Base-by-base conservation (phyloP, 1,140 invertebrate genomes). In the Drosophila prosaltans region DNA sequence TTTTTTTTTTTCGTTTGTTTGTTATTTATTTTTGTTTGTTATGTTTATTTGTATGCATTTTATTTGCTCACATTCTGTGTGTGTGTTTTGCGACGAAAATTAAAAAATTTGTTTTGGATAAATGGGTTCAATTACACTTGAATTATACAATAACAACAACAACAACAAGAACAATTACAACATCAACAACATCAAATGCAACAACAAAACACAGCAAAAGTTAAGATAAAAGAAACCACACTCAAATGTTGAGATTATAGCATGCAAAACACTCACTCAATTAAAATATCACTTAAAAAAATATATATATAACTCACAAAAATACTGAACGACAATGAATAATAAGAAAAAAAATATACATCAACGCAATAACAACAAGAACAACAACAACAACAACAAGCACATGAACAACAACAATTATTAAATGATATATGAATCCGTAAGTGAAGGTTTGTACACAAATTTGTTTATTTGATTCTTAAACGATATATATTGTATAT, bases 401-500 rank as follows among this genome's bases (percentile, higher is more conserved):
- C 51, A 78, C 59, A 43, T 64, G 60, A 69, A 79, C 72, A 80
- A 80, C 80, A 73, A 89, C 80, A 83, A 88, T 66, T 66, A 51
- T 51, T 36, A 51, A 51, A 51, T 51, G 73, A 63, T 69, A 85
- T 74, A 89, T 77, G 86, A 89, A 77, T 80, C 65, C 84, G 83
- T 88, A 88, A 90, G 88, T 90, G 82, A 90, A 90, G 88, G 88
- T 91, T 91, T 91, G 88, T 91, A 91, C 85, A 89, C 83, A 67
- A 78, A 80, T 74, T 30, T 30, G 16, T 45, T 85, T 51, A 69
- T 67, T 66, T 59, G 26, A 59, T 45, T 28, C n/a, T 63, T 8
- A 7, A 21, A 41, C 39, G 21, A 60, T 40, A 26, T 36, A 6
- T 41, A 64, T 40, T 36, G 28, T 68, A 59, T 60, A 39, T 30